Conservation (phyloP, 1,140 invertebrate genomes). For the Spodoptera litura region DNA sequence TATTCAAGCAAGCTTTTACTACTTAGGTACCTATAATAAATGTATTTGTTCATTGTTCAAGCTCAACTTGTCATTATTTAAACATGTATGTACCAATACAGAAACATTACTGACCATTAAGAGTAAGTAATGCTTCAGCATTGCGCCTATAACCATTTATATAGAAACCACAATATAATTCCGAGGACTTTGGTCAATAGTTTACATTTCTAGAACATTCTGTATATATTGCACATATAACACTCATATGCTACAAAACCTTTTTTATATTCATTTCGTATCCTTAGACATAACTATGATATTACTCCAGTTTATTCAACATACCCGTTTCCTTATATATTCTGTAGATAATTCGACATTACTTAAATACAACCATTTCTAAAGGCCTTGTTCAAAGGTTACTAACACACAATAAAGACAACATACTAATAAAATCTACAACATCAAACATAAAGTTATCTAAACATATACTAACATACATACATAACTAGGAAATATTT, state of each 20-base stretch:
- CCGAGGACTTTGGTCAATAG: conserved; percentile 17
- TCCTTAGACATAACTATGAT: conserved; percentile 26
- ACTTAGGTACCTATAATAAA: not conserved
- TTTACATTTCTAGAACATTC: conserved; percentile 20
- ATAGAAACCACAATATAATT: not conserved
- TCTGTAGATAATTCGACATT: conserved; percentile 27
- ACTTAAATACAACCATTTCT: conserved; percentile 37
- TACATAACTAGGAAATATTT: not conserved
- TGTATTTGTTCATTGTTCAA: conserved; percentile 11
- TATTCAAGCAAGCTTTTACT: not conserved
- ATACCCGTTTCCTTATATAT: conserved; percentile 32
- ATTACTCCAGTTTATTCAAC: conserved; percentile 27
- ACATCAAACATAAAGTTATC: conserved; percentile 39
- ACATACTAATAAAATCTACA: conserved; percentile 16
- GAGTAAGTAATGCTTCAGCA: not conserved
- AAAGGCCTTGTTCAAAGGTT: conserved; percentile 33
- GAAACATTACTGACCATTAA: no score
- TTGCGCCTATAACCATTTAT: not conserved
- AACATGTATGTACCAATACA: not conserved
- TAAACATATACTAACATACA: conserved; percentile 29
- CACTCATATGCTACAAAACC: conserved; percentile 25
- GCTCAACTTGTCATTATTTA: conserved; percentile 20
- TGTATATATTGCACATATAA: conserved; percentile 29
- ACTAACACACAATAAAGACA: conserved; percentile 34
- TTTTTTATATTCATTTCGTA: conserved; percentile 8